Conservation (phyloP, 2,113 vertebrate genomes). For the Scartelaos histophorus region DNA sequence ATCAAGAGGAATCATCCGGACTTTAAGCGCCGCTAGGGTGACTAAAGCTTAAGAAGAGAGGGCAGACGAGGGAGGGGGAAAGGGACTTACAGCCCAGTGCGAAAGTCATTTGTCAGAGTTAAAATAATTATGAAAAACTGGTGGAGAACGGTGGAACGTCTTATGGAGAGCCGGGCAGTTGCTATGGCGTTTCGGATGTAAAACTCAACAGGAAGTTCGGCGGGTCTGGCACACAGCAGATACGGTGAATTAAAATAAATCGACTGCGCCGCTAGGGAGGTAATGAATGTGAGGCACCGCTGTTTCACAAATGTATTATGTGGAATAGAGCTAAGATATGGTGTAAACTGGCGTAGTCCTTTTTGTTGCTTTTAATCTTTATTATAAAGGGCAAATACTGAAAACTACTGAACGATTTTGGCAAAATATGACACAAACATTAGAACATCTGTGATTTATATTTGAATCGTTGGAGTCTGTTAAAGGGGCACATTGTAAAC, state of each 20-base stretch:
- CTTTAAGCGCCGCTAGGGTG: conserved; percentile 25
- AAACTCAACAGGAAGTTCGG: neutral
- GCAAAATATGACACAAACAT: no score
- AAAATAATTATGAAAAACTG: conserved; percentile 18
- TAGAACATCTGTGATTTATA: no score
- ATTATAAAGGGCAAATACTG: neutral
- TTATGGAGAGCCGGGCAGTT: neutral
- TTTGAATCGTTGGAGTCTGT: no score
- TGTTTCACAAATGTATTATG: neutral
- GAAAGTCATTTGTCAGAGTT: conserved; percentile 35
- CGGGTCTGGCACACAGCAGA: neutral
- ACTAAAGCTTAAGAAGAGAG: conserved; percentile 20
- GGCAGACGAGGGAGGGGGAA: conserved; percentile 19
- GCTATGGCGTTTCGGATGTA: conserved; percentile 3
- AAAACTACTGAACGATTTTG: no score
- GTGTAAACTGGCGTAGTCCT: no score
- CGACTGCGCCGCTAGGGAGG: neutral
- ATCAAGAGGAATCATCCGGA: conserved; percentile 46
- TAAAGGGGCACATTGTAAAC: no score
- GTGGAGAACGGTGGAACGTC: conserved; percentile 10
- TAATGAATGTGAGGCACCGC: neutral
- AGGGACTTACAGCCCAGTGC: conserved; percentile 24
- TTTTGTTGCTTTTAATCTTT: neutral
- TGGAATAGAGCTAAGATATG: neutral
- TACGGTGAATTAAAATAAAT: conserved; percentile 1